Conservation (phyloP, 2,888 invertebrate genomes). For the Sarcophaga caerulescens region DNA sequence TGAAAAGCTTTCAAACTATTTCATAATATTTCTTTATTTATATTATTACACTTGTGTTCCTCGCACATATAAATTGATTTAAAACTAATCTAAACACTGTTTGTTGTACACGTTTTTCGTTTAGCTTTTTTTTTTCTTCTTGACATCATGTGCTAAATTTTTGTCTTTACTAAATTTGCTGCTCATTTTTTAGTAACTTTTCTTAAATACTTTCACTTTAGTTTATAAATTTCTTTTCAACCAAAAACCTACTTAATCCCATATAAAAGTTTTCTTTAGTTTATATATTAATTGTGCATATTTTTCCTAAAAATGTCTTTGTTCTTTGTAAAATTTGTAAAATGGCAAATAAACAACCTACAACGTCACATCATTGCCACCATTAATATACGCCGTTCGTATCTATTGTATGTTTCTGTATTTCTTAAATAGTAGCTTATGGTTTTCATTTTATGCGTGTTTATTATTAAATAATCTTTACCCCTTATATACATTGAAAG, state of each 20-base stretch:
- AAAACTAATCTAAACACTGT: conserved; percentile 1
- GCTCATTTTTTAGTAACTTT: conserved; percentile 2
- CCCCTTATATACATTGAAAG: neutral
- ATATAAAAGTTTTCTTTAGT: neutral
- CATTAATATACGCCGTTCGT: neutral
- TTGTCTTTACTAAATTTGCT: neutral
- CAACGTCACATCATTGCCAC: conserved; percentile 29
- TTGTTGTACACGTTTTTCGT: conserved; percentile 44
- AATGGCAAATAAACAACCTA: conserved; percentile 5
- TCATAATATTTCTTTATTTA: conserved; percentile 9
- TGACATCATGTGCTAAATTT: conserved; percentile 32
- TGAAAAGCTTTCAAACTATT: neutral
- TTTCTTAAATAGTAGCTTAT: conserved; percentile 12
- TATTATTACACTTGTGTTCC: conserved; percentile 9
- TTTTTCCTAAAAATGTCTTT: conserved; percentile 22
- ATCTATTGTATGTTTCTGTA: neutral
- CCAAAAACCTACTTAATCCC: neutral
- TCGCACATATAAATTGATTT: neutral
- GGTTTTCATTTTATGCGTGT: neutral
- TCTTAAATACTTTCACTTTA: conserved; percentile 56
- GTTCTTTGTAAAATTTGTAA: conserved; percentile 31
- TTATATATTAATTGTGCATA: neutral
- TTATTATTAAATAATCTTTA: neutral
- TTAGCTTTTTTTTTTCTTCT: conserved; percentile 2
- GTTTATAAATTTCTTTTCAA: neutral